These are phyloP conservation scores for Triplophysa rosa DNA, from an alignment of 2,113 vertebrate species.

Conservation along the genomic window DNA sequence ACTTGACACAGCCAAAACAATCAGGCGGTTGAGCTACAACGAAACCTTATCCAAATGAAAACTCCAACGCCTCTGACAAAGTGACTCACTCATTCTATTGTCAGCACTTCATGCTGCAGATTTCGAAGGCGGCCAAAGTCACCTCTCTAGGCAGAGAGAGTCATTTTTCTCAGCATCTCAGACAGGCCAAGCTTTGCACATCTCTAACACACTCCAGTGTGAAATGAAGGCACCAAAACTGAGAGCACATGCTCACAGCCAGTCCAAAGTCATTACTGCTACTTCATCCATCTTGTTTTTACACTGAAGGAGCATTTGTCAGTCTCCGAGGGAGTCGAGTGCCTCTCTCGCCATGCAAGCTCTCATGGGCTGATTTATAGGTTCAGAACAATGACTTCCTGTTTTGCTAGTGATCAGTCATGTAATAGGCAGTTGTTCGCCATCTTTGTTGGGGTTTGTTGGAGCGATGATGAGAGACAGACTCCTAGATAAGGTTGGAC, in stretches of 20 bases:
- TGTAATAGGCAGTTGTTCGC: slow-evolving; percentile 26
- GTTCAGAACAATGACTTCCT: slow-evolving; percentile 36
- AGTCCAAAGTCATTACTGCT: slow-evolving; percentile 41
- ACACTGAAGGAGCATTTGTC: slow-evolving; percentile 27
- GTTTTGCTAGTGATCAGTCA: slow-evolving; percentile 27
- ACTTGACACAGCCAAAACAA: neutral
- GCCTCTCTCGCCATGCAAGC: neutral
- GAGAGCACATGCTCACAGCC: slow-evolving; percentile 28
- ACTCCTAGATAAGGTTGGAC: slow-evolving; percentile 18
- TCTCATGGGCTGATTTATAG: slow-evolving; percentile 25
- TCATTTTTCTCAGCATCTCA: neutral
- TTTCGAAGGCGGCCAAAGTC: neutral
- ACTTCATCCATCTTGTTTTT: slow-evolving; percentile 38
- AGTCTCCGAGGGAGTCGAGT: slow-evolving; percentile 7
- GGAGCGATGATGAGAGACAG: slow-evolving; percentile 31
- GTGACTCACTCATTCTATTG: slow-evolving; percentile 25
- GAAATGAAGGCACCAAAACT: slow-evolving; percentile 3
- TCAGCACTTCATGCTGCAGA: neutral
- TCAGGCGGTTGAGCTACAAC: neutral
- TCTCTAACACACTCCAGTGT: neutral
- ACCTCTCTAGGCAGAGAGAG: neutral
- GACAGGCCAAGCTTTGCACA: neutral
- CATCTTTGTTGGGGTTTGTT: slow-evolving; percentile 4
- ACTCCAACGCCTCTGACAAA: neutral
- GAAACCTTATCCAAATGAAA: slow-evolving; percentile 15